Base-by-base conservation (phyloP, 2,888 invertebrate species). In the Strigamia crassipes region DNA sequence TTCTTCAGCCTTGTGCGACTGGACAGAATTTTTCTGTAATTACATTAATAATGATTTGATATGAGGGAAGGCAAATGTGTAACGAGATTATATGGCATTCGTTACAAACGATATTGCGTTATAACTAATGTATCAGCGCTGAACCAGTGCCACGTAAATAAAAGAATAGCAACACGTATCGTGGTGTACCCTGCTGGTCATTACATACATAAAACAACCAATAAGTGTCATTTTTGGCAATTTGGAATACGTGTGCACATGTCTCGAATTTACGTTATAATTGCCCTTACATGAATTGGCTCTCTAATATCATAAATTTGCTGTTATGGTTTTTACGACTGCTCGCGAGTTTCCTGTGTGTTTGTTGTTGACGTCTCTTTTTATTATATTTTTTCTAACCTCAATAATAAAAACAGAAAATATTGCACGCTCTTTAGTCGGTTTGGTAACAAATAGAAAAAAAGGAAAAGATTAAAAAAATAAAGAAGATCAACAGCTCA, bases 1-100 rank as follows among this genome's bases (percentile, higher is more conserved):
- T 73, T 23, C 73, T 31, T 73, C 31, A 31, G 27, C 27, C 31
- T 12, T 31, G 73, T 27, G 73, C 31, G 73, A 73, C 73, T 73
- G 73, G 73, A n/a, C 73, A 73, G 73, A 73, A 73, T 73, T 73
- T 73, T 73, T 73, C 73, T 73, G 31, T 73, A 73, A 73, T 73
- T 73, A 73, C 73, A 73, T 73, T 73, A 73, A 73, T 73, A 73
- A 73, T 73, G 73, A 73, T 73, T 73, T 12, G 27, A 27, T 23
- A 46, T 46, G 21, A 66, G 21, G 23, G 21, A 73, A 73, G 73
- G 73, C 73, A 73, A 73, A 73, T 73, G 73, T 73, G 73, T 73
- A 73, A 73, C 73, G 73, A 73, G 73, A 73, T 73, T 73, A 73
- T 31, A 73, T 73, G 5, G 31, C 73, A 73, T 31, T 73, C 73